Conservation (phyloP, 2,888 invertebrate genomes). For the Athalia rosae region DNA sequence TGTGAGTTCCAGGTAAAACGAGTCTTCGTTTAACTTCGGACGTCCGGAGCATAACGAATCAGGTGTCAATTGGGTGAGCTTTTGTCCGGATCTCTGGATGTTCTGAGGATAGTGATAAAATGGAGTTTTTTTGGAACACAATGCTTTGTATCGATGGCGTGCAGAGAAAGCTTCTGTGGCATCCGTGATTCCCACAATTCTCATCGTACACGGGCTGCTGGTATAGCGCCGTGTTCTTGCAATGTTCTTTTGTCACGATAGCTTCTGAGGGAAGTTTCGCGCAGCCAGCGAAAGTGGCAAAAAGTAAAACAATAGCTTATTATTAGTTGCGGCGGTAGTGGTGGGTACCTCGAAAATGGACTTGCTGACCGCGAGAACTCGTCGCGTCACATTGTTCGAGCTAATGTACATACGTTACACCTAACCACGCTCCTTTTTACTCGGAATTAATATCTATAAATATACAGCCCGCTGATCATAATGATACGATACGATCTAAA, state of each 20-base stretch:
- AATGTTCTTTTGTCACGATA: constrained; percentile 40
- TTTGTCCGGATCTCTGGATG: background rate
- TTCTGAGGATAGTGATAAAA: constrained; percentile 23
- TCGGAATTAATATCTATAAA: no score
- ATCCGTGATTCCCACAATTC: constrained; percentile 25
- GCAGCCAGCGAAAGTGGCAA: constrained; percentile 36
- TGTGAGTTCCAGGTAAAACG: no score
- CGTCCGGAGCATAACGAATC: no score
- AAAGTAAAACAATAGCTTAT: constrained; percentile 32
- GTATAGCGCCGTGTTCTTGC: constrained; percentile 14
- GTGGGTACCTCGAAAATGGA: no score
- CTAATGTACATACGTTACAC: no score
- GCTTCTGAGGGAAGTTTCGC: constrained; percentile 30
- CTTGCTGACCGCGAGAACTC: no score
- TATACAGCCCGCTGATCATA: no score
- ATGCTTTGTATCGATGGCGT: constrained; percentile 15
- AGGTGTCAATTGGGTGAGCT: no score
- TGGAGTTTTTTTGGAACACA: constrained; percentile 2
- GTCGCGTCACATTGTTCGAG: no score
- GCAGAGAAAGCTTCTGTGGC: constrained; percentile 12
- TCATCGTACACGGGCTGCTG: constrained; percentile 22
- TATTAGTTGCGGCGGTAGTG: background rate
- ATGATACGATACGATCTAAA: no score
- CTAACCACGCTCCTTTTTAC: no score
- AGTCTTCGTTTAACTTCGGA: no score